phyloP scores from a whole-genome alignment of 2,797 vertebrate genomes.

The Lutjanus campechanus region DNA sequence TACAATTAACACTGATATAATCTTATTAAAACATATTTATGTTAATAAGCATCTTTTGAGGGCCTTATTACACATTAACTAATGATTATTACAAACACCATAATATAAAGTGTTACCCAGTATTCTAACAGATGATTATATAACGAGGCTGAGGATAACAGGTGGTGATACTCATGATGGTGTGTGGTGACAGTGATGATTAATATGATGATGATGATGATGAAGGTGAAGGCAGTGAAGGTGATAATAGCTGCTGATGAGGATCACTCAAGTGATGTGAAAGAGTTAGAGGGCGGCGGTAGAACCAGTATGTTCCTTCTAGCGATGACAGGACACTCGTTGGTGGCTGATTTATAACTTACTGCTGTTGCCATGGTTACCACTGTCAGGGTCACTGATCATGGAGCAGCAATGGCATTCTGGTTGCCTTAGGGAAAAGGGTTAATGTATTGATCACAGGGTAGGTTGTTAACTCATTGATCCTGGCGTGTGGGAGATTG shows the following conservation, averaged over 20 bases:
- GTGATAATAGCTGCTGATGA: not conserved
- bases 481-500: not conserved
- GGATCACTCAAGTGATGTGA: not conserved
- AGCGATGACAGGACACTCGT: not conserved
- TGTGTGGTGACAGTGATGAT: no score
- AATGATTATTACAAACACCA: no score
- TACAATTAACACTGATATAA: no score
- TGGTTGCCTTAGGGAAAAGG: not conserved
- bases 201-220: not conserved
- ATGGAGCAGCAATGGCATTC: conserved; percentile 8
- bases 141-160: not conserved
- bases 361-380: conserved; percentile 53
- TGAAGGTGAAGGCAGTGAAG: not conserved
- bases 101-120: no score
- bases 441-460: conserved; percentile 14
- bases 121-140: not conserved
- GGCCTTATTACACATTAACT: no score
- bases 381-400: conserved; percentile 22
- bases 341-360: conserved; percentile 33
- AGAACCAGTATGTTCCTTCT: not conserved
- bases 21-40: no score
- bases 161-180: not conserved
- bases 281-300: not conserved
- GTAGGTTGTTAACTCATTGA: conserved; percentile 20
- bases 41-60: no score